These are phyloP conservation scores for Siniperca chuatsi DNA, from an alignment of 2,113 vertebrate species.

Conservation along the genomic window DNA sequence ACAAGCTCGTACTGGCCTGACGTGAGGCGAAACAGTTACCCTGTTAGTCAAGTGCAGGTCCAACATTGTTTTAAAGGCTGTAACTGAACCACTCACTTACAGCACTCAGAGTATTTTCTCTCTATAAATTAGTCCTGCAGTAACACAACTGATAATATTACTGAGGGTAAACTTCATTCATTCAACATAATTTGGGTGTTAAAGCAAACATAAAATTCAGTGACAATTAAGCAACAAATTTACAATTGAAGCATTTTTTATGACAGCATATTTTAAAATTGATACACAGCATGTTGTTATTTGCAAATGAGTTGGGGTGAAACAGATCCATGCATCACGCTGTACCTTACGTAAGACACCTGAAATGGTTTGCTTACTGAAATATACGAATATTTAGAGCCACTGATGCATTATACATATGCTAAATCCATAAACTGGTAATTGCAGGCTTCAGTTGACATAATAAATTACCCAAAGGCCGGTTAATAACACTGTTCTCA, in stretches of 20 bases:
- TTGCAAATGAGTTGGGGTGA: background rate
- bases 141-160: background rate
- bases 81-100: background rate
- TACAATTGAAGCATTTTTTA: background rate
- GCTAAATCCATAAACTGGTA: background rate
- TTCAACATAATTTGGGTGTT: background rate
- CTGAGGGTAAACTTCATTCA: background rate
- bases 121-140: background rate
- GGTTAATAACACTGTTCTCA: background rate
- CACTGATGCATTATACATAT: background rate
- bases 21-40: constrained; percentile 28
- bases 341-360: background rate
- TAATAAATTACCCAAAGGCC: background rate
- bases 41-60: constrained; percentile 4
- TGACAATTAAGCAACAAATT: background rate
- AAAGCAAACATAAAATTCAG: background rate
- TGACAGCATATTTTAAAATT: background rate
- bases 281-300: background rate
- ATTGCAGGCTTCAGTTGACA: background rate
- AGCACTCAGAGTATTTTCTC: background rate
- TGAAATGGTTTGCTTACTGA: background rate
- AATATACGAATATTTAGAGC: background rate
- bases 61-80: constrained; percentile 6
- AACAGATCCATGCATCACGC: background rate
- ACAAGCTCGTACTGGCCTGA: constrained; percentile 67